Base-by-base conservation (phyloP, 1,140 invertebrate genomes). In the Hyles euphorbiae region DNA sequence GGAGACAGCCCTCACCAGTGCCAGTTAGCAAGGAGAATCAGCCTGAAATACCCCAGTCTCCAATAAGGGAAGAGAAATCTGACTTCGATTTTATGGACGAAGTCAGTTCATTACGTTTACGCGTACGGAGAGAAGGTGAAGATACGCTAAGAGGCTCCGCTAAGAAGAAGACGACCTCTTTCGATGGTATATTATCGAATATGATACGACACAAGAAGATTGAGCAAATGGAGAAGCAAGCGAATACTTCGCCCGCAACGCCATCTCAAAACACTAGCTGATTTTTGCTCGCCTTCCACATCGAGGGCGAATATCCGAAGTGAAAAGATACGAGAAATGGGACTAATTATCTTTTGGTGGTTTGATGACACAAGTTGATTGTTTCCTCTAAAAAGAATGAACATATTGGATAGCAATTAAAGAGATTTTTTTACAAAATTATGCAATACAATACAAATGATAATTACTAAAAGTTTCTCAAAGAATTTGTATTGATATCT, bases 1-100 rank as follows among this genome's bases (percentile, higher is more conserved):
- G 91, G 68, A 77, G 91, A 60, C 90, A 90, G 4, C 91, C 91
- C 3, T 91, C 91, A 2, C 91, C 92, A 1, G 63, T 79, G 0
- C 69, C 78, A 4, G 76, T 83, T 0, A 81, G 74, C 53, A 87
- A 89, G 63, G 85, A 89, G 56, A 81, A 85, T 46, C 79, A 84
- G 44, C 76, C 81, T 0, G 86, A 89, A 69, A 70, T 71, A 51
- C 81, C 78, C 3, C 70, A 67, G 0, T 85, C 84, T 3, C 86
- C 83, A 36, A 74, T 76, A 52, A 70, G 92, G 81, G 93, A 93
- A 74, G 92, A 93, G 62, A 91, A 91, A 69, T 92, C 93, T 0
- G 92, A 94, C 72, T 94, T 94, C 78, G 94, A 94, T 82, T 95
- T 94, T 58, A 93, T 94, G 92, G 93, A 94, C 63, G 93, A 94